Conservation (phyloP, 1,140 invertebrate species). For the Ruditapes philippinarum region DNA sequence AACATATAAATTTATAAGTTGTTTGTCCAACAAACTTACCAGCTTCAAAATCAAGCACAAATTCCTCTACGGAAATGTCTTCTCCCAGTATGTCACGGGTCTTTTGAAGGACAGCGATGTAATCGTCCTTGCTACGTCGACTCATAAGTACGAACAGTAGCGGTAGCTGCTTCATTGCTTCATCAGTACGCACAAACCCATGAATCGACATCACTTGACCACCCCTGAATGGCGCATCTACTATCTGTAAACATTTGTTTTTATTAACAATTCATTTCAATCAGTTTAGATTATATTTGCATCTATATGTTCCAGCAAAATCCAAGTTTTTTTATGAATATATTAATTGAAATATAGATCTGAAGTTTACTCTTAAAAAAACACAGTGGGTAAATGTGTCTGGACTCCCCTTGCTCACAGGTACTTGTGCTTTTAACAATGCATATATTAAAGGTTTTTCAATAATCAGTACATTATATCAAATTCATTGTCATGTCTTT, state of each 20-base stretch:
- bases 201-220: slow-evolving; percentile 60
- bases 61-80: background rate
- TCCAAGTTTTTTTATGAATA: background rate
- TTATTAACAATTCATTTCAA: slow-evolving; percentile 1
- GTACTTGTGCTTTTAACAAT: no score
- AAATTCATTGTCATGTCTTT: no score
- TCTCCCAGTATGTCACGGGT: background rate
- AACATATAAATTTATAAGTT: background rate
- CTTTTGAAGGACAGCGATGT: slow-evolving; percentile 14
- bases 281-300: background rate
- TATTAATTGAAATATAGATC: background rate
- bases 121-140: slow-evolving; percentile 16
- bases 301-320: background rate
- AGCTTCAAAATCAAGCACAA: slow-evolving; percentile 60
- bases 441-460: no score
- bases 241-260: slow-evolving; percentile 29
- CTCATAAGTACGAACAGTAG: slow-evolving; percentile 55
- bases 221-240: slow-evolving; percentile 17
- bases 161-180: slow-evolving; percentile 16
- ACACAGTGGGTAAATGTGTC: no score
- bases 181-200: slow-evolving; percentile 26
- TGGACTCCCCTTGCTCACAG: no score
- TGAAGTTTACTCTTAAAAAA: no score
- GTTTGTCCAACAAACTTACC: slow-evolving; percentile 30
- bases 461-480: no score